Percentiles rank a stretch among this genome's conserved stretches.
Conservation (phyloP, 2,888 invertebrate genomes). For the Ophioninae sp. region DNA sequence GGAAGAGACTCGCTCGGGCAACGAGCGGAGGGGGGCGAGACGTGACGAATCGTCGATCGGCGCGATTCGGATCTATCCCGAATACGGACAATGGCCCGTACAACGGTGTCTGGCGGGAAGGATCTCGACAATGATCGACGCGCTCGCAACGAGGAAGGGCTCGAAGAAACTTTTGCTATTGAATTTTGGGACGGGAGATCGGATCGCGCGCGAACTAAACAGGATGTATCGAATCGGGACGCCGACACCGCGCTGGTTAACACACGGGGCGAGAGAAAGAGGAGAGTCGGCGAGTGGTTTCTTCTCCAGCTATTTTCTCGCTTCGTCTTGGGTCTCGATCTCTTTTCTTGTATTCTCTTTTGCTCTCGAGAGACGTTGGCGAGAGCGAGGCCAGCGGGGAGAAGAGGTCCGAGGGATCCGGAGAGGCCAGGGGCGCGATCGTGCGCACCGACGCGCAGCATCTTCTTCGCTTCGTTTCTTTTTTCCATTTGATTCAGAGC, state of each 20-base stretch:
- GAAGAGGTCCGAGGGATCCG: background rate
- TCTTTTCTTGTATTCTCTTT: conserved; percentile 51
- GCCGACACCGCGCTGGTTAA: conserved; percentile 71
- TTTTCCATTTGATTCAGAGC: conserved; percentile 22
- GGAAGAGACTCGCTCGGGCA: background rate
- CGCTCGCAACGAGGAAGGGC: background rate
- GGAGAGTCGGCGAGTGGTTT: conserved; percentile 47
- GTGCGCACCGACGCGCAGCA: conserved; percentile 25
- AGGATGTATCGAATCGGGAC: conserved; percentile 68
- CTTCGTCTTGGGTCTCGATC: conserved; percentile 47
- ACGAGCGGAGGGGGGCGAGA: background rate
- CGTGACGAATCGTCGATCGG: background rate
- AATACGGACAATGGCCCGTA: no score
- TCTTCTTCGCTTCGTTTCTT: conserved; percentile 40
- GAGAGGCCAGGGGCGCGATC: background rate
- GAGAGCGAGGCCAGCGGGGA: background rate
- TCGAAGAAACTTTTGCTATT: conserved; percentile 7
- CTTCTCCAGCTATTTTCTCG: conserved; percentile 46
- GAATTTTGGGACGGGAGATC: conserved; percentile 23
- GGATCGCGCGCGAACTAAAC: conserved; percentile 61
- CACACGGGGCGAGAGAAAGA: conserved; percentile 67
- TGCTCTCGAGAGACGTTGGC: conserved; percentile 22
- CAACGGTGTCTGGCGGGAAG: no score
- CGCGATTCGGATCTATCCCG: background rate
- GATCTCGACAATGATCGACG: background rate